Percentiles rank a stretch among this genome's conserved stretches.
Conservation (phyloP, 2,888 invertebrate genomes). For the Dryomyza anilis region DNA sequence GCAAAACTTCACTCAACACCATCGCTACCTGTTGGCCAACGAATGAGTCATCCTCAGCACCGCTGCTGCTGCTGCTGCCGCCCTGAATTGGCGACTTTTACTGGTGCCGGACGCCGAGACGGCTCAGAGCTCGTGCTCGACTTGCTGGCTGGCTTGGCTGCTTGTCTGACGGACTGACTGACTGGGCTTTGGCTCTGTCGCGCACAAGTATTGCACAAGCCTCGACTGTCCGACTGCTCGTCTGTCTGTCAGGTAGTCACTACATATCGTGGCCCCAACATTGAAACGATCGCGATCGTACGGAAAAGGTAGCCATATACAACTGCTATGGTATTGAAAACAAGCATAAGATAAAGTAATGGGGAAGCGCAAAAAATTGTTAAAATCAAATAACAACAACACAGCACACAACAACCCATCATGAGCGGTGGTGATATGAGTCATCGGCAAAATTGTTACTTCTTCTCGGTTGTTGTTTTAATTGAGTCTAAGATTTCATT, state of each 20-base stretch:
- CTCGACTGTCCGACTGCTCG: neutral
- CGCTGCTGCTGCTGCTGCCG: too few relatives aligned
- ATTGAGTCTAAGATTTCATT: slow-evolving; percentile 17
- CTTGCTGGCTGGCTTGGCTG: neutral
- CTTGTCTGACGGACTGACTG: too few relatives aligned
- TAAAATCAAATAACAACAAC: slow-evolving; percentile 17
- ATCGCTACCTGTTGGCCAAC: slow-evolving; percentile 11
- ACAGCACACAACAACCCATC: neutral
- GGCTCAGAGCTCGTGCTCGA: too few relatives aligned
- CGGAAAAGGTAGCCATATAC: too few relatives aligned
- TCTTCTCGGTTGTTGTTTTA: slow-evolving; percentile 1
- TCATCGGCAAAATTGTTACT: slow-evolving; percentile 3
- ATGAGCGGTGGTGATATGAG: neutral
- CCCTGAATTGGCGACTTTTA: slow-evolving; percentile 12
- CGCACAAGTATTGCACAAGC: neutral
- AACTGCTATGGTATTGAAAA: neutral
- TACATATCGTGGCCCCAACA: slow-evolving; percentile 11
- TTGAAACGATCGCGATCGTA: neutral
- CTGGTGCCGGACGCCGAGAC: neutral
- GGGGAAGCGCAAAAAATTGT: slow-evolving; percentile 8
- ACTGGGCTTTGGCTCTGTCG: neutral
- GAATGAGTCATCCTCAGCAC: slow-evolving; percentile 13
- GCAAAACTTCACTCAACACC: neutral
- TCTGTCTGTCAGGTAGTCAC: slow-evolving; percentile 13
- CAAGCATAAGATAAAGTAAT: neutral